These are phyloP conservation scores for Erithacus rubecula DNA, from an alignment of 2,797 vertebrate species.

Conservation along the genomic window DNA sequence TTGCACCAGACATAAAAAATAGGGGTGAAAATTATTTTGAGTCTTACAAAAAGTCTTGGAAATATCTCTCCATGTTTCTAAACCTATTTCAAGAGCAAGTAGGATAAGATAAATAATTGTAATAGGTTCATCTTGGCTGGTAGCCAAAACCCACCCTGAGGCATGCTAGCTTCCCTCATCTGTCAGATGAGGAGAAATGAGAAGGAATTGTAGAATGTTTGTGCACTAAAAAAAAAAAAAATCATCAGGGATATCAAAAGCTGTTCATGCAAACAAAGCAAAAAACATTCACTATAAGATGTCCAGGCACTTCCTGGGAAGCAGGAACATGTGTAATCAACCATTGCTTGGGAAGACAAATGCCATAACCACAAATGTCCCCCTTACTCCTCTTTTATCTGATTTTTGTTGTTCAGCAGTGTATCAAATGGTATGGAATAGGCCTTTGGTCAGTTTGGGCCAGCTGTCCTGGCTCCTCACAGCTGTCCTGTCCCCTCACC, in stretches of 20 bases:
- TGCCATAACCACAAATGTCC: neutral
- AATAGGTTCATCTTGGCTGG: neutral
- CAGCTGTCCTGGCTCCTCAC: neutral
- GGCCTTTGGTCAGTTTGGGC: neutral
- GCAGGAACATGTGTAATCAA: neutral
- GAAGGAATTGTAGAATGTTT: neutral
- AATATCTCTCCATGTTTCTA: neutral
- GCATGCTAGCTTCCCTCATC: neutral
- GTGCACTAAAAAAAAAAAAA: neutral
- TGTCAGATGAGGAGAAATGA: neutral
- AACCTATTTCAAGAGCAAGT: neutral
- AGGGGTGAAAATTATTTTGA: neutral
- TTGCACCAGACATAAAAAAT: neutral
- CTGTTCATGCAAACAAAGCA: neutral
- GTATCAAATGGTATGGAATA: neutral
- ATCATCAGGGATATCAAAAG: neutral
- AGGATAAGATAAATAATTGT: neutral
- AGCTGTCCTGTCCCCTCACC: neutral
- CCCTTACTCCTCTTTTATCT: neutral
- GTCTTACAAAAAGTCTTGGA: neutral
- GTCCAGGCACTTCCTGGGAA: neutral
- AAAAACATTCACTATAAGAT: neutral
- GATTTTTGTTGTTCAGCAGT: neutral
- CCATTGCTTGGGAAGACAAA: neutral
- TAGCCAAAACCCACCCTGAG: neutral